Evolutionary conservation across 2,113 vertebrate species (phyloP).

Genomic region (Hippoglossus stenolepis): DNA sequence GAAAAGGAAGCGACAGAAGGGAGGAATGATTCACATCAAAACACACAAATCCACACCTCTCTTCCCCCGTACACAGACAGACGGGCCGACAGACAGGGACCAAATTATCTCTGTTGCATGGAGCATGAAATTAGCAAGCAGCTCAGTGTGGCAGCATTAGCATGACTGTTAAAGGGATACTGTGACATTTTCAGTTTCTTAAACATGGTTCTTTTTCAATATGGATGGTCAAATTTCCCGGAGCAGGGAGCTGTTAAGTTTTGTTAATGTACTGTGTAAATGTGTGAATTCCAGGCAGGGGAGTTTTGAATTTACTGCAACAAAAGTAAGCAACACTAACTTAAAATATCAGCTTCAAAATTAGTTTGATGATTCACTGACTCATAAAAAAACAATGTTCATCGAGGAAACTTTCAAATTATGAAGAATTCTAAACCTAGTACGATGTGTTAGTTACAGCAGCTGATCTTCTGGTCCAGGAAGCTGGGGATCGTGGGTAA

Average conservation of each 20-base stretch:
- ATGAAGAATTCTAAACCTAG: no score
- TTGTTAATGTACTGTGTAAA: constrained; percentile 22
- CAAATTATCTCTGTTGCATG: constrained; percentile 77
- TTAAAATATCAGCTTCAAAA: no score
- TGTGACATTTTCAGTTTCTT: constrained; percentile 61
- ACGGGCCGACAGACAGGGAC: constrained; percentile 59
- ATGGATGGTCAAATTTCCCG: constrained; percentile 18
- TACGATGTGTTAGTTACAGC: no score
- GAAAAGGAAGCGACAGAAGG: constrained; percentile 10
- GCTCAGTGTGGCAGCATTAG: constrained; percentile 78
- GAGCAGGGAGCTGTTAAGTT: constrained; percentile 31
- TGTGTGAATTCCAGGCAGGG: constrained; percentile 9
- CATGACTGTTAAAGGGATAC: constrained; percentile 74
- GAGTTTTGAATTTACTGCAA: constrained; percentile 31
- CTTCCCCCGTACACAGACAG: constrained; percentile 30
- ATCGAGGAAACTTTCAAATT: no score
- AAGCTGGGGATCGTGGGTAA: no score
- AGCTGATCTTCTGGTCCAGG: no score
- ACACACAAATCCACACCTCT: constrained; percentile 11
- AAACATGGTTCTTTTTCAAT: constrained; percentile 55
- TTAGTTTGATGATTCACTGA: no score
- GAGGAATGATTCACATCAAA: constrained; percentile 40
- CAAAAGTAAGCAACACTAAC: no score
- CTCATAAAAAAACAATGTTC: no score
- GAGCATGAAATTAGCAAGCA: constrained; percentile 80